phyloP scores from a whole-genome alignment of 92 coral and sea anemone species.

The Phymanthus crucifer region DNA sequence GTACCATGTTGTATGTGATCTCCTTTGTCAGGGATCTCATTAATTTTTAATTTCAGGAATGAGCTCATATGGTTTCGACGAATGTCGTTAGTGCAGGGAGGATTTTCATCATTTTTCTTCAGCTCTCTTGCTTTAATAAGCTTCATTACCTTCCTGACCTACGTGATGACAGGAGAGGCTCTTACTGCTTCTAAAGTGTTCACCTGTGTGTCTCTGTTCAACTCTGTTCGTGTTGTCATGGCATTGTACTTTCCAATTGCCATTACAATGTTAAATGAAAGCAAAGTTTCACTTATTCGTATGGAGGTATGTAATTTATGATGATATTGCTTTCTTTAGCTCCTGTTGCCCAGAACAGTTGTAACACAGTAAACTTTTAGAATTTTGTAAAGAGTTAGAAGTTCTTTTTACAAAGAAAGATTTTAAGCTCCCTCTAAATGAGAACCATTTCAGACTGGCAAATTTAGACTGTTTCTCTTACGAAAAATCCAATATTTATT shows the following conservation, averaged over 20 bases:
- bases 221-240: conserved; percentile 73
- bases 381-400: too few species aligned
- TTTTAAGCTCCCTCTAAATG: too few species aligned
- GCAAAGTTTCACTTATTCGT: conserved; percentile 72
- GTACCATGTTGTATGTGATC: not conserved
- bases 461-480: too few species aligned
- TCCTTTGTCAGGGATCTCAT: not conserved
- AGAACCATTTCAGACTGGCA: too few species aligned
- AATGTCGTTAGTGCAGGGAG: conserved; percentile 53
- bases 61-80: conserved; percentile 72
- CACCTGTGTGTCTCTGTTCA: conserved; percentile 76
- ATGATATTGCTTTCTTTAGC: too few species aligned
- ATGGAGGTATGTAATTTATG: conserved; percentile 49
- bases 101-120: conserved; percentile 80
- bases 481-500: too few species aligned
- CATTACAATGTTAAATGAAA: conserved; percentile 69
- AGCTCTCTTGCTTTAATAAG: conserved; percentile 66
- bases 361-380: too few species aligned
- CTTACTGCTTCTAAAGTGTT: conserved; percentile 80
- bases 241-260: conserved; percentile 73
- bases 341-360: too few species aligned
- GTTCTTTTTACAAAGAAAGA: too few species aligned
- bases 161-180: conserved; percentile 67
- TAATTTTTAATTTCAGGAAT: conserved; percentile 17
- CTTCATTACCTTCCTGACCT: conserved; percentile 67